Conservation (phyloP, 2,888 invertebrate species). For the Tenodera sinensis region DNA sequence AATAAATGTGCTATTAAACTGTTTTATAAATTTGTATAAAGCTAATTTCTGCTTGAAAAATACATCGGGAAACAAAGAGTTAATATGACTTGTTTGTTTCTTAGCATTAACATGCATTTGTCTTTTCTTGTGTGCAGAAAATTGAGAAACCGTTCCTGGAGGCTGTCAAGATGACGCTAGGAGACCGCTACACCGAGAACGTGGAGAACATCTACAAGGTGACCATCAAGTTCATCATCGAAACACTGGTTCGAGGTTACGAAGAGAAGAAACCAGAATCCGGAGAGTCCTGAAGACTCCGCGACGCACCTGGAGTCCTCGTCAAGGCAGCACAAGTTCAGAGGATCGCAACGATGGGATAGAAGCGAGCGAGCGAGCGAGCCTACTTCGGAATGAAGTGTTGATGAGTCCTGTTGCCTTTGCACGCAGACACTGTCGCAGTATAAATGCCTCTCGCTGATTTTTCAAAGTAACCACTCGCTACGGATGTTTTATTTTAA, state of each 20-base stretch:
- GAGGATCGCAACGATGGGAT: not conserved
- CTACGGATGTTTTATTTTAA: not conserved
- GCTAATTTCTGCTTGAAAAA: too few species aligned
- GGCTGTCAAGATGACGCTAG: conserved; percentile 80
- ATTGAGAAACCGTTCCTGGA: conserved; percentile 84
- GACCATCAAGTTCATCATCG: conserved; percentile 82
- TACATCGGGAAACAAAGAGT: too few species aligned
- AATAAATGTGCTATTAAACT: too few species aligned
- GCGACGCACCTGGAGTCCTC: not conserved
- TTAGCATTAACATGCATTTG: not conserved
- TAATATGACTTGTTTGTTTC: too few species aligned
- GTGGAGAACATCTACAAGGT: conserved; percentile 85
- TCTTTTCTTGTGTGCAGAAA: conserved; percentile 57
- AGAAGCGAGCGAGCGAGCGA: too few species aligned
- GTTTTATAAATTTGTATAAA: too few species aligned
- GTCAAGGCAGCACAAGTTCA: not conserved
- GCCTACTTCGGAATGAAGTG: not conserved
- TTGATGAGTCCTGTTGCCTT: not conserved
- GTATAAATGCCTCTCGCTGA: not conserved
- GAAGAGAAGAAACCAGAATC: conserved; percentile 43
- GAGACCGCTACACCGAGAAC: conserved; percentile 84
- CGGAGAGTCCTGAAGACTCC: not conserved
- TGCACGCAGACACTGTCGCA: not conserved
- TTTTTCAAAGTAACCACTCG: not conserved
- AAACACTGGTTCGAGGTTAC: conserved; percentile 76